phyloP scores from a whole-genome alignment of 2,113 vertebrate species.

The Scomber scombrus region DNA sequence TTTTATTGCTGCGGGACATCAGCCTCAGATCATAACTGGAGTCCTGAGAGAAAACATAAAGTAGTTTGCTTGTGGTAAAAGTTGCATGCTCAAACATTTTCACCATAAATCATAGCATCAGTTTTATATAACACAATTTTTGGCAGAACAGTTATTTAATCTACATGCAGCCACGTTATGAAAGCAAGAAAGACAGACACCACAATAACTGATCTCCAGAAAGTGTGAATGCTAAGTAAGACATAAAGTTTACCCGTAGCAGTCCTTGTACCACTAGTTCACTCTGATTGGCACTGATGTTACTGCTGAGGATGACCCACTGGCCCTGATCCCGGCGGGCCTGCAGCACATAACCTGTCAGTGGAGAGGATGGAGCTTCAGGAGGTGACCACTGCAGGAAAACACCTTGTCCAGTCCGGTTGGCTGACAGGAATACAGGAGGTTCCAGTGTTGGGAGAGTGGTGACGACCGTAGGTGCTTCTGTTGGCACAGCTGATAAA shows the following conservation, averaged over 20 bases:
- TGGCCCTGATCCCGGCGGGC: slow-evolving; percentile 86
- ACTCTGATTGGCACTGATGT: slow-evolving; percentile 86
- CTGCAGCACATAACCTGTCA: slow-evolving; percentile 90
- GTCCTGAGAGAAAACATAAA: slow-evolving; percentile 81
- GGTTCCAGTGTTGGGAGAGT: slow-evolving; percentile 84
- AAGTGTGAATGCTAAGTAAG: neutral
- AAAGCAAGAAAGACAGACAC: too few relatives aligned
- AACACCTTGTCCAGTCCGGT: slow-evolving; percentile 87
- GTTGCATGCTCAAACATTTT: neutral
- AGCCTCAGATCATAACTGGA: slow-evolving; percentile 92
- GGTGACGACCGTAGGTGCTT: slow-evolving; percentile 78
- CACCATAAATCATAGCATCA: neutral
- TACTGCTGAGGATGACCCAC: slow-evolving; percentile 90
- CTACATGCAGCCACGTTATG: neutral
- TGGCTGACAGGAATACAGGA: slow-evolving; percentile 86
- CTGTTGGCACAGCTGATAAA: slow-evolving; percentile 86
- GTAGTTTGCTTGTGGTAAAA: neutral
- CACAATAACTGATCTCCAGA: neutral
- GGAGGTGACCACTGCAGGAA: slow-evolving; percentile 91
- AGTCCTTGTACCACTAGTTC: slow-evolving; percentile 92
- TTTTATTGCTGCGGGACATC: slow-evolving; percentile 88
- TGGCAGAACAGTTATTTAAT: neutral
- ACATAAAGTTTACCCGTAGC: slow-evolving; percentile 85
- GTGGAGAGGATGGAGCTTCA: slow-evolving; percentile 74
- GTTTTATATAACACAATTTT: neutral